These are phyloP conservation scores for Steinernema hermaphroditum DNA, from an alignment of 2,888 invertebrate species.

Conservation along the genomic window DNA sequence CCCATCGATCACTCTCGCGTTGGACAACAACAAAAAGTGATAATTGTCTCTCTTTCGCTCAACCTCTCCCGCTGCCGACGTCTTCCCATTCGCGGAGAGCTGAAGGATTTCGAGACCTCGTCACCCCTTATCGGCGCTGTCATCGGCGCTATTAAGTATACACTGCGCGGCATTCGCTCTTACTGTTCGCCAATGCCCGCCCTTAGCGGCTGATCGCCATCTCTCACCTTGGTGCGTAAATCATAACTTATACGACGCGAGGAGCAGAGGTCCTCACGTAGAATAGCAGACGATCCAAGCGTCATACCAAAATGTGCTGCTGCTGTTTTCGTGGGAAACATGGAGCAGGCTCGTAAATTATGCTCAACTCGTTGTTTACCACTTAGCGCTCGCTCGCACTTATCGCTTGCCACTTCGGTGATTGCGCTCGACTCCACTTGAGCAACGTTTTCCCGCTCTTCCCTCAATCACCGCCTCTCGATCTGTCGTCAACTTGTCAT, in stretches of 20 bases:
- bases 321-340: slow-evolving; percentile 26
- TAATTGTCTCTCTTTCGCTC: slow-evolving; percentile 29
- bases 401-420: slow-evolving; percentile 25
- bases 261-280: neutral
- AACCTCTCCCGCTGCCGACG: slow-evolving; percentile 21
- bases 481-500: slow-evolving; percentile 19
- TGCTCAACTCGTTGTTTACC: slow-evolving; percentile 25
- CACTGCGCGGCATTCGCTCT: slow-evolving; percentile 29
- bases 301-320: too few species aligned
- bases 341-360: slow-evolving; percentile 17
- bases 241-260: slow-evolving; percentile 21
- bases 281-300: neutral
- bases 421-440: slow-evolving; percentile 15
- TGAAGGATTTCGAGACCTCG: slow-evolving; percentile 27
- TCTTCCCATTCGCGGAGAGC: slow-evolving; percentile 11
- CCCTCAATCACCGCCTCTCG: neutral
- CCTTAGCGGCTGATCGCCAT: slow-evolving; percentile 10
- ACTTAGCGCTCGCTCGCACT: slow-evolving; percentile 21
- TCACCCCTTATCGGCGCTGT: slow-evolving; percentile 22
- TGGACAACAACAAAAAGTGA: slow-evolving; percentile 31
- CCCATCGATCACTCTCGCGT: slow-evolving; percentile 29
- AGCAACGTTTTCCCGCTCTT: slow-evolving; percentile 16
- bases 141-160: slow-evolving; percentile 29
- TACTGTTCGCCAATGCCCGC: slow-evolving; percentile 6
- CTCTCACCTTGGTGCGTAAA: slow-evolving; percentile 31